Base-by-base conservation (phyloP, 2,113 vertebrate species). In the Entosphenus tridentatus region DNA sequence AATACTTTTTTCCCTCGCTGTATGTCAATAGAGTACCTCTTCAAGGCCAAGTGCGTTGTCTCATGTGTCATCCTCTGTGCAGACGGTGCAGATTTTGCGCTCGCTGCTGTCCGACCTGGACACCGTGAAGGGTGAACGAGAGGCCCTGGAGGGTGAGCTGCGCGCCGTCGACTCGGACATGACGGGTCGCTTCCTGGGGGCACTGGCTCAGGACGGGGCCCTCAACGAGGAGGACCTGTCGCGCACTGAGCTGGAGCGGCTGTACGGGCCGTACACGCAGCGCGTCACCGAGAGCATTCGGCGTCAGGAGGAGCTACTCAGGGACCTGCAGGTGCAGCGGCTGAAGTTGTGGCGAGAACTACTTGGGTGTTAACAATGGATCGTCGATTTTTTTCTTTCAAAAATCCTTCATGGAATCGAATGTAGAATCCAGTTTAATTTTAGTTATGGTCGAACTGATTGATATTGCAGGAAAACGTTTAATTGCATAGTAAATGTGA, bases 211-310 rank as follows among this genome's bases (percentile, higher is more conserved):
- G 74, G 89, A 95, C 69, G 88, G 88, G 16, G 83, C 86, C 75
- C 83, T 98, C 76, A 90, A 84, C n/a, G 93, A 98, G 74, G 93
- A 98, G 77, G 82, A 81, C 67, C 79, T 98, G 70, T 93, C 89
- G 11, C 77, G 84, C 14, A 73, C 79, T 0, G 89, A 96, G 73
- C 76, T 98, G 67, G 87, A 96, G 75, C 79, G 82, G 71, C 71
- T 84, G 79, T 98, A 96, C 72, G 83, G 88, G n/a, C 69, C 77
- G 73, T 83, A 89, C 73, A 93, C 82, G 14, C 79, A 85, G 72
- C 85, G 82, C 76, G 86, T 95, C n/a, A 86, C 88, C 58, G 81
- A 86, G 68, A 86, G 81, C 73, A 73, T 98, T 14, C 84, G 82
- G 74, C 80, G 80, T 9, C 93, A 98, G 74, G 93, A 96, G 67